Base-by-base conservation (phyloP, 1,140 invertebrate species). In the Rhizoglyphus robini region DNA sequence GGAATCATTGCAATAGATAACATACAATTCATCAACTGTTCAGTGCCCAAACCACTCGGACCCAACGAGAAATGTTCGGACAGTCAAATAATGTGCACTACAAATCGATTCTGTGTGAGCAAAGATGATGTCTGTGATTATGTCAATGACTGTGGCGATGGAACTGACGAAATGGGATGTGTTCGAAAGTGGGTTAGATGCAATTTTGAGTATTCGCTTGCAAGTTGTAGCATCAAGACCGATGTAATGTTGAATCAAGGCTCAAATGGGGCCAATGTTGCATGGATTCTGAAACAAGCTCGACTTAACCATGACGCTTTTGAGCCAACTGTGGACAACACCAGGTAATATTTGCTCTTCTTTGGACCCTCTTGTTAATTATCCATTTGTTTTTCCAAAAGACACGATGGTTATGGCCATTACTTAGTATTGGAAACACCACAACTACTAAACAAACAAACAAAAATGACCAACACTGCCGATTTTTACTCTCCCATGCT, bases 71-170 rank as follows among this genome's bases (percentile, higher is more conserved):
- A 68, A 57, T 46, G 29, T 2, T 69, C 68, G 66, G 30, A 48
- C n/a, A 51, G 57, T 27, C 54, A 67, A 59, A 65, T 70, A 20
- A 27, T 32, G 11, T 70, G 68, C 46, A 20, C 30, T 63, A 48
- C 70, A 63, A 13, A 30, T 49, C 29, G 49, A 58, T 29, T 68
- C 48, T 67, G 63, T 67, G 27, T 70, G 4, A 67, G 38, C 2
- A 32, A 58, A 3, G 63, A 68, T 58, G 29, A 32, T n/a, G 13
- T 68, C 5, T 90, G 90, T 75, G 88, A 93, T 75, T 84, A 87
- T 5, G 77, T 86, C 3, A 88, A 94, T 74, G 89, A 95, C 73
- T 96, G 93, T 46, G 58, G 29, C 29, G 58, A 60, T 46, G 29
- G 13, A 11, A n/a, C 15, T 27, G 58, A 60, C 29, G 58, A 60